Base-by-base conservation (phyloP, 2,797 vertebrate species). In the Lepidocolaptes lacrymiger region DNA sequence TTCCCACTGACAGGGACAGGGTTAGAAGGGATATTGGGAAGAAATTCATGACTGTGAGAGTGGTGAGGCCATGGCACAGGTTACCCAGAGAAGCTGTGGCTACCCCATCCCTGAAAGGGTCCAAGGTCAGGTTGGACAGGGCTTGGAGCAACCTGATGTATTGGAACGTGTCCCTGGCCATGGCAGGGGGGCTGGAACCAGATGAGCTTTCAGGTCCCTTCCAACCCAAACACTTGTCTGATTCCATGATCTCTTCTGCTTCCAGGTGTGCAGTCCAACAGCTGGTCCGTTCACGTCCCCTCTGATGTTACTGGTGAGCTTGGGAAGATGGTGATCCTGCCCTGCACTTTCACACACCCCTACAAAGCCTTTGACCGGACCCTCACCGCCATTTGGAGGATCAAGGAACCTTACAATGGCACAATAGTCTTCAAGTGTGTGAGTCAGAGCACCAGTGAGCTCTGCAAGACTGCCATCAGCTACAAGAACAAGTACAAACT, bases 301-400 rank as follows among this genome's bases (percentile, higher is more conserved):
- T 76, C 98, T 1, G 99, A 99, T 67, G 98, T 99, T 2, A 97
- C 98, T 1, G 99, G 98, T 2, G 97, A 98, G 3, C 98, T 98
- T 5, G 98, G 99, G 32, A 98, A 98, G 95, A 98, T 97, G 1
- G 98, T 97, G 9, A 97, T 99, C 85, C 98, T 99, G 94, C 98
- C 99, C 56, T 99, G 99, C 95, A 98, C 98, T 43, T 99, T 99
- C 97, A 99, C 98, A 36, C 99, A 99, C 95, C 99, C 99, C 2
- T 98, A 98, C 94, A 98, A 98, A 93, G 98, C 97, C 21, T 98
- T 98, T 71, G 98, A 99, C 88, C 96, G 98, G 56, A 98, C 98
- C 15, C 98, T 99, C 94, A 98, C 98, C 0, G 98, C 98, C 95
- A 97, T 98, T 61, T 99, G 99, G 99, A 98, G 98, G 46, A 95